phyloP scores from a whole-genome alignment of 2,797 vertebrate genomes.

The Pseudochromis fuscus region DNA sequence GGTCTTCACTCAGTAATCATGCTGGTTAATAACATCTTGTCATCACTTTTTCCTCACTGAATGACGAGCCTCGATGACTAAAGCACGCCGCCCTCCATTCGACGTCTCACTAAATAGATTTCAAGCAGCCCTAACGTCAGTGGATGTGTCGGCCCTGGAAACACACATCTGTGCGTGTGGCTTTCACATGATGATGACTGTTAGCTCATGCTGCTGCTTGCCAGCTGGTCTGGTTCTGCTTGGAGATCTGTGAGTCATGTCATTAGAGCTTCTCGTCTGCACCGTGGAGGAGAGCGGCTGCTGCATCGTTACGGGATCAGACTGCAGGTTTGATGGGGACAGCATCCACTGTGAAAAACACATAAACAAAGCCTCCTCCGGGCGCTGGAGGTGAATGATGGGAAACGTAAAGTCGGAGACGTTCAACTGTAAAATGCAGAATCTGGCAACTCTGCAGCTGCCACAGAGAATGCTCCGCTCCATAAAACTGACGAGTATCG shows the following conservation, averaged over 20 bases:
- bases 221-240: constrained; percentile 69
- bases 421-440: constrained; percentile 61
- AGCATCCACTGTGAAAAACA: constrained; percentile 42
- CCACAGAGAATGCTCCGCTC: constrained; percentile 64
- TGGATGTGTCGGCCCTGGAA: constrained; percentile 37
- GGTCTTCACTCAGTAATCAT: constrained; percentile 44
- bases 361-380: constrained; percentile 38
- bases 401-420: constrained; percentile 47
- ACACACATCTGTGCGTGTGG: constrained; percentile 55
- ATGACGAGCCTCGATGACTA: constrained; percentile 59
- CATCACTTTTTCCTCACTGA: constrained; percentile 47
- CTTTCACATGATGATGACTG: constrained; percentile 67
- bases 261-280: constrained; percentile 46
- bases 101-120: constrained; percentile 51
- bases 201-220: constrained; percentile 69
- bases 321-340: constrained; percentile 40
- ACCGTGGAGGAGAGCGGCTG: constrained; percentile 10
- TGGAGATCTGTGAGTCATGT: constrained; percentile 67
- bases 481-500: constrained; percentile 73
- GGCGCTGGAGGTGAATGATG: constrained; percentile 40
- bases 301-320: constrained; percentile 38
- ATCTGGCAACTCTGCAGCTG: constrained; percentile 67
- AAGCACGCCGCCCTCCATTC: constrained; percentile 36
- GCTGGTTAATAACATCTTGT: constrained; percentile 16
- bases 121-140: constrained; percentile 49